Evolutionary conservation across 2,113 vertebrate species (phyloP).

Genomic region (Macrotus californicus): DNA sequence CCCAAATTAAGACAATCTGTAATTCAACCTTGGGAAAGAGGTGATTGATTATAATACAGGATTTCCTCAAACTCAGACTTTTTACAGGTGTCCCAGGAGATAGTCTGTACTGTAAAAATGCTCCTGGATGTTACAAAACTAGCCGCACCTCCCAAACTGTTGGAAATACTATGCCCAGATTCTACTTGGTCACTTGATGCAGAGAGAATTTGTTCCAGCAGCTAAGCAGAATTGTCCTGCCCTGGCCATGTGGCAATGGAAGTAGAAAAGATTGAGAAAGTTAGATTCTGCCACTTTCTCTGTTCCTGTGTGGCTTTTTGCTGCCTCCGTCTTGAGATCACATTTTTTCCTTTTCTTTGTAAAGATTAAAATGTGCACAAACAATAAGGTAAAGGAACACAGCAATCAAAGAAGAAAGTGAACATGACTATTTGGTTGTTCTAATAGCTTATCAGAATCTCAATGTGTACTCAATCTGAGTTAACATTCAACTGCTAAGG

Average conservation of each 20-base stretch:
- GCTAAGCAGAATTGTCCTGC: neutral
- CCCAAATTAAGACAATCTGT: neutral
- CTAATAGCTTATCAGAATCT: neutral
- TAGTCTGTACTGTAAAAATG: neutral
- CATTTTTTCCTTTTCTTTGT: neutral
- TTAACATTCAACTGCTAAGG: constrained; percentile 29
- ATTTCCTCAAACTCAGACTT: neutral
- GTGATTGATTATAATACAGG: neutral
- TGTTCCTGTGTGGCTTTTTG: neutral
- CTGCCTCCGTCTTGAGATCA: neutral
- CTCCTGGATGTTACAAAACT: neutral
- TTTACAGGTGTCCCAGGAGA: neutral
- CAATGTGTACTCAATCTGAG: neutral
- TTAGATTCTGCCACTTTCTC: neutral
- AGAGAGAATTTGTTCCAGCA: neutral
- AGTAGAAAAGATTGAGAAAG: neutral
- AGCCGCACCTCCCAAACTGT: neutral
- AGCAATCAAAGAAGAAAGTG: neutral
- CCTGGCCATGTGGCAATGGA: neutral
- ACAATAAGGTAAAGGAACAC: constrained; percentile 14
- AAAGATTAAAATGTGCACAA: constrained; percentile 31
- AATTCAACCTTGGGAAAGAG: neutral
- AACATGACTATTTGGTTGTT: neutral
- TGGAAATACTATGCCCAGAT: neutral
- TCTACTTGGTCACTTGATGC: neutral